Evolutionary conservation across 2,113 vertebrate species (phyloP), one percentile per base, ranked within the genome.

Genomic region (Clupea harengus): DNA sequence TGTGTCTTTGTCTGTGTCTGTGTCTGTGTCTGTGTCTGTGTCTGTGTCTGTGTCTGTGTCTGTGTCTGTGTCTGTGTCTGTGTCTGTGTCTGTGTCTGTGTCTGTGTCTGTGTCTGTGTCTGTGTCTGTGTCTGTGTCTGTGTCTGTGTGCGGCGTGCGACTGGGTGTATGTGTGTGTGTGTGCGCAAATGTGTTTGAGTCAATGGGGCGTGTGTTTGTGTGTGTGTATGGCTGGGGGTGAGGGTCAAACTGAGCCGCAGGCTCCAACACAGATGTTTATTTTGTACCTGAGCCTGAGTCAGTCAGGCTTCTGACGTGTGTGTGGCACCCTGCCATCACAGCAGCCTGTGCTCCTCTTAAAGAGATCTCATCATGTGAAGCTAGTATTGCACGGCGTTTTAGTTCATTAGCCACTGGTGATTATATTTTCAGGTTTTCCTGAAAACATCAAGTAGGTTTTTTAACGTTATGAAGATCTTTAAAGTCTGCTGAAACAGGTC

Each of bases 181-280:
- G 64, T 72, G n/a, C n/a, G n/a, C n/a, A n/a, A n/a, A n/a, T n/a
- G n/a, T n/a, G n/a, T n/a, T n/a, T n/a, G n/a, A n/a, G n/a, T n/a
- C n/a, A n/a, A n/a, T n/a, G n/a, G n/a, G n/a, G 57, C n/a, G 15
- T 57, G 54, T 15, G 54, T 25, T 25, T 60, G 54, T 22, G 17
- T 60, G 54, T 60, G 54, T 60, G 54, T 60, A 7, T 60, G 54
- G 17, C 17, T 60, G 64, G n/a, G 39, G 2, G 39, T 85, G 87
- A 44, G 28, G 13, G 28, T 78, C 72, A 78, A 28, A 75, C 25
- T 39, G 67, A 15, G 67, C 67, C 25, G n/a, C 67, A 75, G 67
- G 67, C 67, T 75, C 9, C 67, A 28, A 75, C 67, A 75, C 72
- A 78, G 72, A 78, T 78, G 72, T 78, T 78, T 39, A 39, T 13